Percentiles rank a stretch among this genome's conserved stretches.
These are phyloP conservation scores for Pseudopodoces humilis DNA, from an alignment of 2,113 vertebrate species.

Conservation along the genomic window DNA sequence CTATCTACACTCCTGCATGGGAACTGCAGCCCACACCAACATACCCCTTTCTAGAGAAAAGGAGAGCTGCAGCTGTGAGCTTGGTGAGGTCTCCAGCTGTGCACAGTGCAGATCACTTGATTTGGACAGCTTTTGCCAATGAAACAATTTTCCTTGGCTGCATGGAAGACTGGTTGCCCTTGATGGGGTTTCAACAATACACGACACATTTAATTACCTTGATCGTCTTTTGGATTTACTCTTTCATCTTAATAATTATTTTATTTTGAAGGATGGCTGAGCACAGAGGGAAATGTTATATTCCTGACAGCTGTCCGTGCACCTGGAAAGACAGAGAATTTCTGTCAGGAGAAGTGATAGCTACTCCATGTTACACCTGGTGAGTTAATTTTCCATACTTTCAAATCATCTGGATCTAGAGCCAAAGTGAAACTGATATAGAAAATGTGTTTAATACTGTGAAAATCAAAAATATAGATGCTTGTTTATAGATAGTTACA, in stretches of 20 bases:
- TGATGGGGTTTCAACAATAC: background rate
- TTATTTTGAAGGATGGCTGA: conserved; percentile 84
- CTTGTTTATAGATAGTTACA: background rate
- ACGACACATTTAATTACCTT: background rate
- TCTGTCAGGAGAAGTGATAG: conserved; percentile 90
- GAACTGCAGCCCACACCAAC: background rate
- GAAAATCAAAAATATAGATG: background rate
- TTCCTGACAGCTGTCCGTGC: conserved; percentile 95
- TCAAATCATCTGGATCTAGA: background rate
- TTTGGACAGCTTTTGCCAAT: background rate
- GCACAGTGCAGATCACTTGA: background rate
- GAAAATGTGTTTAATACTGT: background rate
- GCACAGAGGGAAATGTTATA: conserved; percentile 91
- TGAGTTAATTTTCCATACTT: conserved; percentile 57
- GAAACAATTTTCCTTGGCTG: background rate
- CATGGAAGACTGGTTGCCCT: background rate
- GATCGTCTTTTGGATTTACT: background rate
- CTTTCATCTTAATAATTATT: background rate
- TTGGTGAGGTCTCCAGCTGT: background rate
- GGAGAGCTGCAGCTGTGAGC: background rate
- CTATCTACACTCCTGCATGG: fast-evolving
- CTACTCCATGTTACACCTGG: conserved; percentile 94
- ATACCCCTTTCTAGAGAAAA: fast-evolving
- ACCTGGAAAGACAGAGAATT: conserved; percentile 95
- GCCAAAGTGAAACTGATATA: background rate